These are phyloP conservation scores for Passer domesticus DNA, from an alignment of 2,113 vertebrate species.

Conservation along the genomic window DNA sequence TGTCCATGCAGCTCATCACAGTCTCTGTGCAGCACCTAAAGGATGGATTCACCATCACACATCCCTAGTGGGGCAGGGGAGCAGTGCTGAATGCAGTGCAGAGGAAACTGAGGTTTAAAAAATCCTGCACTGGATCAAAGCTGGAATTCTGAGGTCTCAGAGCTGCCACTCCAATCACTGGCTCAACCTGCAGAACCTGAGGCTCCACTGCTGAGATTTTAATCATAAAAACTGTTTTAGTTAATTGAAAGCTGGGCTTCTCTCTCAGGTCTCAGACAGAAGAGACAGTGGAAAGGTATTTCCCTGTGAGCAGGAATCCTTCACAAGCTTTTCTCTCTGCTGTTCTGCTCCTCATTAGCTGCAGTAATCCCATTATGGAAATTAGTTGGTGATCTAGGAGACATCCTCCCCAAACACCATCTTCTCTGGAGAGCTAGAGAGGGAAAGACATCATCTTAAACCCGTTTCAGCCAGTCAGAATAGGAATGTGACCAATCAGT, in stretches of 20 bases:
- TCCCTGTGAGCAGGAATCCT: neutral
- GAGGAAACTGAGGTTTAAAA: neutral
- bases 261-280: neutral
- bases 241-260: neutral
- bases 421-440: slow-evolving; percentile 14
- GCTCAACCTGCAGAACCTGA: neutral
- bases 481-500: neutral
- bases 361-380: slow-evolving; percentile 58
- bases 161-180: neutral
- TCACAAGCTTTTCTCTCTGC: neutral
- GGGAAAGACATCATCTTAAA: neutral
- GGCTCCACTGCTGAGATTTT: neutral
- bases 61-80: neutral
- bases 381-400: slow-evolving; percentile 17
- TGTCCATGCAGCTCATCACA: neutral
- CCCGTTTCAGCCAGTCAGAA: neutral
- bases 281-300: neutral
- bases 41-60: neutral
- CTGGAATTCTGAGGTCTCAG: neutral
- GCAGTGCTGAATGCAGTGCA: neutral
- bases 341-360: slow-evolving; percentile 14
- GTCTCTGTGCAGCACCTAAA: neutral
- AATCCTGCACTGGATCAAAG: neutral
- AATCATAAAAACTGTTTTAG: neutral
- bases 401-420: neutral